phyloP scores from a whole-genome alignment of 2,797 vertebrate genomes.

The Morus bassanus region DNA sequence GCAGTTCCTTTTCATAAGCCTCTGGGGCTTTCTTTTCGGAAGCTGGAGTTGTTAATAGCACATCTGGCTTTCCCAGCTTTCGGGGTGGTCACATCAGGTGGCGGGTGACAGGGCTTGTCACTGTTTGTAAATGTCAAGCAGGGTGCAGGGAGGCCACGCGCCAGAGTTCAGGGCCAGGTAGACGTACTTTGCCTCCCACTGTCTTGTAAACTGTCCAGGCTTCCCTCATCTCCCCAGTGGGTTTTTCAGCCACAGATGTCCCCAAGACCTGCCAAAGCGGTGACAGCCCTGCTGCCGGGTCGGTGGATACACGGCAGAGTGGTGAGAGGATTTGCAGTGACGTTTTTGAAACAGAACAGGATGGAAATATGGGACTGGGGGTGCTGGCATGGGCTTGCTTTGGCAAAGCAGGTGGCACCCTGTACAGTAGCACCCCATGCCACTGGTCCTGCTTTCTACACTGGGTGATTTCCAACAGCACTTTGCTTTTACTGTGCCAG shows the following conservation, averaged over 20 bases:
- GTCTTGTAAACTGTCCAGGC: not conserved
- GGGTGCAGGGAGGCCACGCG: not conserved
- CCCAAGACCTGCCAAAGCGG: not conserved
- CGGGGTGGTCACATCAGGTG: accelerated
- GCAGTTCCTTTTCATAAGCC: not conserved
- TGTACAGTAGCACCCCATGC: accelerated
- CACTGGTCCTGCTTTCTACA: not conserved
- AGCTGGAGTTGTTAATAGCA: not conserved
- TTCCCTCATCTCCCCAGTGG: not conserved
- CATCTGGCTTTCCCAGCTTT: not conserved
- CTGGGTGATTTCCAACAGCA: not conserved
- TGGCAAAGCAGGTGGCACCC: accelerated
- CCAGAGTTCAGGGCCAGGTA: not conserved
- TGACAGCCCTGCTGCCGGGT: not conserved
- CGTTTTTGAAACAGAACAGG: not conserved
- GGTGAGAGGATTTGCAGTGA: not conserved
- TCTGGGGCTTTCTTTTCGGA: not conserved
- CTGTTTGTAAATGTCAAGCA: not conserved
- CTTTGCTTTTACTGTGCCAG: not conserved
- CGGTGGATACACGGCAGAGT: accelerated
- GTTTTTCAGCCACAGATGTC: not conserved
- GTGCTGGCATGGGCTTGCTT: not conserved
- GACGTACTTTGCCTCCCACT: not conserved
- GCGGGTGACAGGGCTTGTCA: constrained; percentile 7
- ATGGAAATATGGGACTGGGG: not conserved